Percentiles rank a stretch among this genome's conserved stretches.
These are phyloP conservation scores for Scrobipalpa atriplicella DNA, from an alignment of 2,888 invertebrate species.

Conservation along the genomic window DNA sequence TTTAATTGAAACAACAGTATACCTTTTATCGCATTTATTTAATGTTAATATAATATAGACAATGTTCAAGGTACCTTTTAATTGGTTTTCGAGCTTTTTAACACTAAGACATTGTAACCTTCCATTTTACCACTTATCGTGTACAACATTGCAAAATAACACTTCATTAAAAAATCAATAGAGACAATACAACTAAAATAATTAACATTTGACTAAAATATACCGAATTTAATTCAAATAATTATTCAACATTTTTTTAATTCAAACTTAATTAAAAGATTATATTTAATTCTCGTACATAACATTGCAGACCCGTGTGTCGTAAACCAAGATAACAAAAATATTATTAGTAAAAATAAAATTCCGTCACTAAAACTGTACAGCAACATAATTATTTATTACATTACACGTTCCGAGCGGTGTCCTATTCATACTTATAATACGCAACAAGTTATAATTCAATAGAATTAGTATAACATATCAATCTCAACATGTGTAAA, in stretches of 20 bases:
- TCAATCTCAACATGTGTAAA: slow-evolving; percentile 82
- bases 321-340: slow-evolving; percentile 79
- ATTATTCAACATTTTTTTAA: slow-evolving; percentile 64
- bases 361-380: slow-evolving; percentile 63
- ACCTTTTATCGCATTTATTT: slow-evolving; percentile 76
- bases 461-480: slow-evolving; percentile 83
- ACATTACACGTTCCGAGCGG: slow-evolving; percentile 49
- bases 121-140: slow-evolving; percentile 71
- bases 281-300: slow-evolving; percentile 62
- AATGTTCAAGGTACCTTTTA: slow-evolving; percentile 82
- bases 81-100: slow-evolving; percentile 80
- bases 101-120: slow-evolving; percentile 79
- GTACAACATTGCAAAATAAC: slow-evolving; percentile 79
- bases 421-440: slow-evolving; percentile 66
- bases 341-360: slow-evolving; percentile 65
- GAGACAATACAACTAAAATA: slow-evolving; percentile 67
- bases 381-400: slow-evolving; percentile 67
- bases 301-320: slow-evolving; percentile 80
- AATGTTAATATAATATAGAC: slow-evolving; percentile 83
- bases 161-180: slow-evolving; percentile 72
- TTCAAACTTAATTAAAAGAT: slow-evolving; percentile 67
- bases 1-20: slow-evolving; percentile 43
- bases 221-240: slow-evolving; percentile 63
- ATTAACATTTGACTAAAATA: slow-evolving; percentile 79
- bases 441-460: slow-evolving; percentile 81